Percentiles rank a stretch among this genome's conserved stretches.
phyloP scores from a whole-genome alignment of 2,888 invertebrate species.

The Archips xylosteana region DNA sequence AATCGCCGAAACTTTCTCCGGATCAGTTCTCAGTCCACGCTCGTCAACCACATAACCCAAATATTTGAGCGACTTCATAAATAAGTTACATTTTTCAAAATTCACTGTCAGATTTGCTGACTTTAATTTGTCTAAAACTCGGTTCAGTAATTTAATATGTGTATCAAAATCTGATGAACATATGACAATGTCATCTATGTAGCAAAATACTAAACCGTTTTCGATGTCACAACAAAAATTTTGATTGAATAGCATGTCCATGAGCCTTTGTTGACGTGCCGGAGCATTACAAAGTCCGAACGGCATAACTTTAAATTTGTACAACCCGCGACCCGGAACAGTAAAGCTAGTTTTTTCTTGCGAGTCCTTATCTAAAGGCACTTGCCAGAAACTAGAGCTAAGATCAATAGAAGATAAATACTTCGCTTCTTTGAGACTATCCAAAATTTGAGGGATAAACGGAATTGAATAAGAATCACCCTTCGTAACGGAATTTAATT shows the following conservation, averaged over 20 bases:
- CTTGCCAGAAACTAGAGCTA: background rate
- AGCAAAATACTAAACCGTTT: constrained; percentile 36
- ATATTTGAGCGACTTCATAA: constrained; percentile 1
- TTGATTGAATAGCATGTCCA: constrained; percentile 15
- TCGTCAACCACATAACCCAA: background rate
- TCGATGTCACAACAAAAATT: background rate
- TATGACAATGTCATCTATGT: constrained; percentile 44
- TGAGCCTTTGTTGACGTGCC: constrained; percentile 31
- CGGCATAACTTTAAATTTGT: constrained; percentile 42
- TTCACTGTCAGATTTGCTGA: constrained; percentile 42
- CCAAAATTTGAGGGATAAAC: no score
- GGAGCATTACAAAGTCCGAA: constrained; percentile 41
- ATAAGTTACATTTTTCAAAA: constrained; percentile 32
- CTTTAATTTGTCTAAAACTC: constrained; percentile 15
- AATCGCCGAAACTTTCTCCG: background rate
- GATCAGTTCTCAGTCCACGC: background rate
- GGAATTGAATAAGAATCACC: no score
- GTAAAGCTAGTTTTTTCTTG: constrained; percentile 35
- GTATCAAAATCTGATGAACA: constrained; percentile 33
- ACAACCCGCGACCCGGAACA: constrained; percentile 41
- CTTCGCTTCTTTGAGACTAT: no score
- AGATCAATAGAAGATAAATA: background rate
- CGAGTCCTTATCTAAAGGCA: background rate
- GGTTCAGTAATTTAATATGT: constrained; percentile 33
- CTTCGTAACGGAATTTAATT: no score